phyloP scores from a whole-genome alignment of 2,797 vertebrate genomes.

The Protosalanx chinensis region DNA sequence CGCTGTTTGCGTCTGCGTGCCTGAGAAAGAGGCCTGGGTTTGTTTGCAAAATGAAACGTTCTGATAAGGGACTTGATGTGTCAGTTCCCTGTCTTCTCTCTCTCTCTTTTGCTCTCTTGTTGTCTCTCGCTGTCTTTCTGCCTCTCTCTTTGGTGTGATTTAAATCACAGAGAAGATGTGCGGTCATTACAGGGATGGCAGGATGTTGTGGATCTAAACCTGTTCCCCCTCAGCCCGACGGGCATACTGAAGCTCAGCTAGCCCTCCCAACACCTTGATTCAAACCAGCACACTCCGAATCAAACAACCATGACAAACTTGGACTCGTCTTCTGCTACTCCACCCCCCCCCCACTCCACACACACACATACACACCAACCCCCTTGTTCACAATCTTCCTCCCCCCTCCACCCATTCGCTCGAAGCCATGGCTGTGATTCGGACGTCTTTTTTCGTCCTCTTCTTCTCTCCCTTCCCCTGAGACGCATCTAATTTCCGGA shows the following conservation, averaged over 20 bases:
- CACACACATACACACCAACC: background rate
- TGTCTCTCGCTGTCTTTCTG: slow-evolving; percentile 1
- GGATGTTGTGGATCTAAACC: slow-evolving; percentile 44
- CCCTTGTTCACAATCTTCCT: slow-evolving; percentile 7
- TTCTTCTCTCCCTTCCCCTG: background rate
- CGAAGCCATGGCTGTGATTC: slow-evolving; percentile 23
- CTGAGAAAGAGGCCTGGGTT: slow-evolving; percentile 14
- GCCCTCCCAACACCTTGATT: slow-evolving; percentile 32
- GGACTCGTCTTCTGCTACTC: slow-evolving; percentile 16
- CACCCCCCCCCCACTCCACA: slow-evolving; percentile 5
- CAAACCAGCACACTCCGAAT: slow-evolving; percentile 34
- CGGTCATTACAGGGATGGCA: slow-evolving; percentile 48
- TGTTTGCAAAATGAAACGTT: background rate
- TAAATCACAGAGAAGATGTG: too few relatives aligned
- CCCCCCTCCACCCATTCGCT: slow-evolving; percentile 27
- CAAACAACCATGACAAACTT: slow-evolving; percentile 11
- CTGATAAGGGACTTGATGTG: slow-evolving; percentile 55
- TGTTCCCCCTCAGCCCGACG: slow-evolving; percentile 45
- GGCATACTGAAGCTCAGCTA: slow-evolving; percentile 48
- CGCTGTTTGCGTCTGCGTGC: slow-evolving; percentile 39
- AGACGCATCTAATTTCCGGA: background rate
- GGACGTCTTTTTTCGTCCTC: background rate
- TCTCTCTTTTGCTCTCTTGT: slow-evolving; percentile 13
- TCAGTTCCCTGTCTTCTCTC: slow-evolving; percentile 55
- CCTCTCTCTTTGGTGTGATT: slow-evolving; percentile 1